phyloP scores from a whole-genome alignment of 2,113 vertebrate species.

The Siniperca chuatsi region DNA sequence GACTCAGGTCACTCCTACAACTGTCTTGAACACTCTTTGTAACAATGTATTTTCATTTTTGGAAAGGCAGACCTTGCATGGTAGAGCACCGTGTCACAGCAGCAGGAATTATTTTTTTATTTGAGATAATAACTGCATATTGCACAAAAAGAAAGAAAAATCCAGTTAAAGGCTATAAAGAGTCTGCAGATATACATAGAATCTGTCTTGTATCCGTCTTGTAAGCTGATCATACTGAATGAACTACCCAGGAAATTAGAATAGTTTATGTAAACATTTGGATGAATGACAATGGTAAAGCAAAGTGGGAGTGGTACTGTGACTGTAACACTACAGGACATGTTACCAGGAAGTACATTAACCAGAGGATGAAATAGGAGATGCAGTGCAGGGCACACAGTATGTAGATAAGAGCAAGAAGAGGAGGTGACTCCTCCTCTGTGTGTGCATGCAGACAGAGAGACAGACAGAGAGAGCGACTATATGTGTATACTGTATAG shows the following conservation, averaged over 20 bases:
- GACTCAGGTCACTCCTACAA: constrained; percentile 82
- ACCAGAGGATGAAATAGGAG: constrained; percentile 19
- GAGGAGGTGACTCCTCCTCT: constrained; percentile 5
- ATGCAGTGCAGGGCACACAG: constrained; percentile 6
- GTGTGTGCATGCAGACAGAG: not conserved
- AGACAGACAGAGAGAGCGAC: not conserved
- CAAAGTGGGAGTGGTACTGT: constrained; percentile 15
- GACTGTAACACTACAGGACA: constrained; percentile 10
- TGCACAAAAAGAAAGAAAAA: constrained; percentile 31
- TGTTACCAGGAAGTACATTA: not conserved
- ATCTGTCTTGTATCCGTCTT: constrained; percentile 7
- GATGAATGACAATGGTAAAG: constrained; percentile 28
- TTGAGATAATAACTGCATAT: not conserved
- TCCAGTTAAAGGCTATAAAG: not conserved
- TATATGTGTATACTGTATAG: constrained; percentile 24
- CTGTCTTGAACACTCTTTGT: constrained; percentile 9
- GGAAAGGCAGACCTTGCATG: constrained; percentile 26
- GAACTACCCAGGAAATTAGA: not conserved
- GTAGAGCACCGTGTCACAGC: constrained; percentile 32
- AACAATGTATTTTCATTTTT: not conserved
- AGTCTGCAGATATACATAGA: constrained; percentile 1
- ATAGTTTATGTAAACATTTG: not conserved
- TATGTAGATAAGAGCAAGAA: constrained; percentile 18
- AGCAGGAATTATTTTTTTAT: not conserved
- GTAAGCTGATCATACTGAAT: not conserved